These are phyloP conservation scores for Drosophila basisetae DNA, from an alignment of 2,888 invertebrate species.

Conservation along the genomic window DNA sequence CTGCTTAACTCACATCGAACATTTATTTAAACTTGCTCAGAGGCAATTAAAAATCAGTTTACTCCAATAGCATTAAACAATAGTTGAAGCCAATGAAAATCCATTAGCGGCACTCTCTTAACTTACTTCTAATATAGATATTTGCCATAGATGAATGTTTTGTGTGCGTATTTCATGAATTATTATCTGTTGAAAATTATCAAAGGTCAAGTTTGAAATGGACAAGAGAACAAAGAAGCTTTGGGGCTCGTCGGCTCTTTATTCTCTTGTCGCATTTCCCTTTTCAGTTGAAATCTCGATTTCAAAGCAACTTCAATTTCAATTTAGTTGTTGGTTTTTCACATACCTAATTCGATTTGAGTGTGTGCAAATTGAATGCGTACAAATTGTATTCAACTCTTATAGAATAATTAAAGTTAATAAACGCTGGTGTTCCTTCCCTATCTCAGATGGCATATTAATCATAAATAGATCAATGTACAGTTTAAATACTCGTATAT, in stretches of 20 bases:
- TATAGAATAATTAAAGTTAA: conserved; percentile 32
- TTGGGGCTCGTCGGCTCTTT: conserved; percentile 51
- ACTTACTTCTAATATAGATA: conserved; percentile 7
- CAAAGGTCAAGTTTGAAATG: conserved; percentile 14
- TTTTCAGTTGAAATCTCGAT: background rate
- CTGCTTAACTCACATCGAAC: conserved; percentile 62
- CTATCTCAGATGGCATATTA: conserved; percentile 49
- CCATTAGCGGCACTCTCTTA: conserved; percentile 30
- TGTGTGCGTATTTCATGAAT: background rate
- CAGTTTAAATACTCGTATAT: background rate
- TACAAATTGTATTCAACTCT: conserved; percentile 38
- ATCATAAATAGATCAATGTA: conserved; percentile 24
- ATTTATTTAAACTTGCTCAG: conserved; percentile 56
- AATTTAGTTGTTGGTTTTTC: background rate
- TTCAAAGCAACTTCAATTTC: background rate
- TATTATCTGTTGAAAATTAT: conserved; percentile 1
- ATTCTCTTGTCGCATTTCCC: conserved; percentile 27
- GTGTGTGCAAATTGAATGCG: conserved; percentile 17
- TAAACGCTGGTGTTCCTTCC: conserved; percentile 54
- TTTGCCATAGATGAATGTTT: conserved; percentile 2
- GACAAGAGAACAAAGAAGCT: conserved; percentile 40
- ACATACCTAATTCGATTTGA: background rate
- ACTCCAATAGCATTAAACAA: conserved; percentile 23
- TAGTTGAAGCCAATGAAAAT: conserved; percentile 47
- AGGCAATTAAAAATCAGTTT: conserved; percentile 34